Conservation (phyloP, 2,113 vertebrate species). For the Tichodroma muraria region DNA sequence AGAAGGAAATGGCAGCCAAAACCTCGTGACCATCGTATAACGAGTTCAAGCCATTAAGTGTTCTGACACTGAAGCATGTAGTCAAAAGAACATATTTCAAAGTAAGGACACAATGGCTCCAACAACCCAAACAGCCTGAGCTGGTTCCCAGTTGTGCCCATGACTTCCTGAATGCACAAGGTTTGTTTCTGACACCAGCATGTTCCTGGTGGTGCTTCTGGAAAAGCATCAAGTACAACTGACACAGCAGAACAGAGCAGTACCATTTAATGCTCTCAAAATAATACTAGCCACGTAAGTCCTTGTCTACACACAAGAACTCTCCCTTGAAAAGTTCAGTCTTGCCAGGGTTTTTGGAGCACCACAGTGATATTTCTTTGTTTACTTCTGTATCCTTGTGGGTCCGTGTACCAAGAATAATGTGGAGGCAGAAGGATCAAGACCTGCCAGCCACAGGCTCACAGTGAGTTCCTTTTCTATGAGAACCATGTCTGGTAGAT, state of each 20-base stretch:
- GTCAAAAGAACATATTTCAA: not conserved
- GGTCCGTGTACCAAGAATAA: not conserved
- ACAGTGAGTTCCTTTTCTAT: not conserved
- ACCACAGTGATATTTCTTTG: not conserved
- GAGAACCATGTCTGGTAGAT: not conserved
- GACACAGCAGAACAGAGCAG: not conserved
- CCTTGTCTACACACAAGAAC: not conserved
- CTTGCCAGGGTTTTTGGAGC: not conserved
- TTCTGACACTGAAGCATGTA: not conserved
- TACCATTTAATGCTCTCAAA: not conserved
- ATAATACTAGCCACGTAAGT: not conserved
- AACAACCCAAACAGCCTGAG: not conserved
- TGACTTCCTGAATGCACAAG: not conserved
- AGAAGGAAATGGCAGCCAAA: constrained; percentile 51
- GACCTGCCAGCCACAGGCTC: not conserved
- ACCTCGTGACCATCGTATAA: constrained; percentile 25
- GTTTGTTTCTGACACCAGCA: not conserved
- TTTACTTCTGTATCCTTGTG: not conserved
- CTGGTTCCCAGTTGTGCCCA: not conserved
- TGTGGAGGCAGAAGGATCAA: not conserved
- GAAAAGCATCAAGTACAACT: not conserved
- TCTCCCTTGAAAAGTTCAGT: not conserved
- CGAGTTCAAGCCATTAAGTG: not conserved
- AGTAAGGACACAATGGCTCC: not conserved
- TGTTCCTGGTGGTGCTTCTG: not conserved